Evolutionary conservation across 1,140 invertebrate species (phyloP), one percentile per base, ranked within the genome.

Genomic region (Sitophilus oryzae): DNA sequence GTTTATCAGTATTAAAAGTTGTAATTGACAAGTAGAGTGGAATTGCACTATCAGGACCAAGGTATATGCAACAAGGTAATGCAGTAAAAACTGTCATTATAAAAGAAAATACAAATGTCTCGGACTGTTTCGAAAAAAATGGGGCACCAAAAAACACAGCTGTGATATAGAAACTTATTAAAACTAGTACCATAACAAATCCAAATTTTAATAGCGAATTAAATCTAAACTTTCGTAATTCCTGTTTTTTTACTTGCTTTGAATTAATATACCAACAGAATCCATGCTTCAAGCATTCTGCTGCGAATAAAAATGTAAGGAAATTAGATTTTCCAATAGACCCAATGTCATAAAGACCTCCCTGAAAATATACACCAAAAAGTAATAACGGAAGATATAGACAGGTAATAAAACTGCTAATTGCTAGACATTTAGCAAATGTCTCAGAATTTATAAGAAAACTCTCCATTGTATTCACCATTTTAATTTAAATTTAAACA

Each of bases 101-200:
- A 18, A 81, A 42, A 20, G 84, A 78, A 58, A 90, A 79, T 74
- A 86, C 83, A 8, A 83, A 77, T 2, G 87, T 90, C 67, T 88
- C 82, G 65, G 85, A 79, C 38, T 81, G 77, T 52, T 80, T 75
- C 3, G 74, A 76, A 16, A 81, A 69, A 6, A 87, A 61, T 36
- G 86, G 83, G 3, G 87, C 88, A 25, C 88, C 88, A 69, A 87
- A 89, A n/a, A 89, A 67, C 50, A 90, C 76, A 19, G 83, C 81
- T 16, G 80, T 65, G 8, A 79, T 58, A 61, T 84, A 83, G 69
- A 78, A 84, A 41, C 77, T 54, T 30, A 72, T 62, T 15, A 72
- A 72, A 15, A 76, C 52, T 11, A 62, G 35, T 2, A 66, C 11
- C 3, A 65, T 48, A 3, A 62, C 36, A 2, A 71, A 16, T 0